Conservation (phyloP, 2,797 vertebrate genomes). For the Fundulus diaphanus region DNA sequence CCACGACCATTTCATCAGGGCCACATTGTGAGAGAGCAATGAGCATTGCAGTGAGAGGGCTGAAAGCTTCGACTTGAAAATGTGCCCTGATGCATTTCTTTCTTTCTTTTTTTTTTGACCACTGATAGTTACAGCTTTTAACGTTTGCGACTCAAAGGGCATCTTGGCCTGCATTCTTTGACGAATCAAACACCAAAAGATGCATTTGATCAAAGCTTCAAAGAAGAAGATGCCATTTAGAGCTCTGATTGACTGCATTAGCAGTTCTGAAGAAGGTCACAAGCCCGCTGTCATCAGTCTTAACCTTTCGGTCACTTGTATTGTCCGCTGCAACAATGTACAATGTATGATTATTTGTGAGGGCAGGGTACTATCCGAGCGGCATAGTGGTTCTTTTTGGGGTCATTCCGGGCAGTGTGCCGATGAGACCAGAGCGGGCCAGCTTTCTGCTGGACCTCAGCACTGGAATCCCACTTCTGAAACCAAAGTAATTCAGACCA, state of each 20-base stretch:
- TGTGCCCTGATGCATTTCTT: constrained; percentile 72
- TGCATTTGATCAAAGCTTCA: constrained; percentile 76
- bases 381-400: constrained; percentile 57
- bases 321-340: constrained; percentile 66
- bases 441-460: constrained; percentile 76
- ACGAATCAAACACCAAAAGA: constrained; percentile 74
- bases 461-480: constrained; percentile 75
- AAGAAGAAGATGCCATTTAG: constrained; percentile 67
- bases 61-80: constrained; percentile 72
- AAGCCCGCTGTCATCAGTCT: constrained; percentile 45
- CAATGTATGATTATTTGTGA: constrained; percentile 59
- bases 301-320: constrained; percentile 60
- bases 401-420: constrained; percentile 66
- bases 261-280: constrained; percentile 57
- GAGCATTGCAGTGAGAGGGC: constrained; percentile 63
- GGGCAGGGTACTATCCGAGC: constrained; percentile 43
- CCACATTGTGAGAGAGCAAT: constrained; percentile 82
- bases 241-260: constrained; percentile 70
- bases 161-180: constrained; percentile 71
- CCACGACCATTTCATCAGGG: constrained; percentile 80
- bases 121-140: constrained; percentile 76
- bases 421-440: constrained; percentile 65
- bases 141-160: constrained; percentile 70
- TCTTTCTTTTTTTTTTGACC: constrained; percentile 53
- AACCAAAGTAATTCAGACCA: constrained; percentile 71